A percentile compares a stretch with the other conserved stretches of the same genome.
phyloP scores from a whole-genome alignment of 2,888 invertebrate species.

The Stegophylla sp. region DNA sequence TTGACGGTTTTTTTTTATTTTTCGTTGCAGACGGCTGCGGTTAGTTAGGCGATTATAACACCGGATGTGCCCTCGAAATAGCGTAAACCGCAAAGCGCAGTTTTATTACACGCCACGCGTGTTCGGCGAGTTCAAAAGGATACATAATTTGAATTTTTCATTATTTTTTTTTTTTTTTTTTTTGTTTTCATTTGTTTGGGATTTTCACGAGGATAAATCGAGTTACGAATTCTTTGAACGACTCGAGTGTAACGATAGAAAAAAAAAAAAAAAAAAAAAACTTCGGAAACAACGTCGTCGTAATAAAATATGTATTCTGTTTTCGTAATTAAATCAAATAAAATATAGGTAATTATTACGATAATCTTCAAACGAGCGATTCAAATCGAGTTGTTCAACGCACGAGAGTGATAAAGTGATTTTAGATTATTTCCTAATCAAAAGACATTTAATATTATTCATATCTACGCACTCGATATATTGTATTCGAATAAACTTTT shows the following conservation, averaged over 20 bases:
- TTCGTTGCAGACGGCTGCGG: conserved; percentile 13
- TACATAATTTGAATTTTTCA: conserved; percentile 25
- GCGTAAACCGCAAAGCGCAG: neutral
- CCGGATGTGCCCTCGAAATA: conserved; percentile 19
- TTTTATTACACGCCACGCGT: conserved; percentile 30
- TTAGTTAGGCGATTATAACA: conserved; percentile 48
- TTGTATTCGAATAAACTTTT: too few relatives aligned
- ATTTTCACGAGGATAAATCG: neutral
- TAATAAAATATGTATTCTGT: too few relatives aligned
- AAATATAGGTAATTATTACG: too few relatives aligned
- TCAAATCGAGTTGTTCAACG: too few relatives aligned
- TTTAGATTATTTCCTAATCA: too few relatives aligned
- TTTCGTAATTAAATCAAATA: too few relatives aligned
- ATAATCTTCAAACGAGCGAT: too few relatives aligned
- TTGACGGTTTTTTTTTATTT: neutral
- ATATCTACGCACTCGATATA: too few relatives aligned
- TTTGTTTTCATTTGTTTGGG: conserved; percentile 17
- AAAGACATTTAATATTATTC: too few relatives aligned
- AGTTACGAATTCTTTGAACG: conserved; percentile 36
- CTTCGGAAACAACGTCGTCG: too few relatives aligned
- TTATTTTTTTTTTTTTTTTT: neutral
- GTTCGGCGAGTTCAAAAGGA: conserved; percentile 41
- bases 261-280: too few relatives aligned
- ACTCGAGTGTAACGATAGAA: neutral
- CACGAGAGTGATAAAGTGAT: too few relatives aligned